These are phyloP conservation scores for Aramus guarauna DNA, from an alignment of 2,113 vertebrate species.

Conservation along the genomic window DNA sequence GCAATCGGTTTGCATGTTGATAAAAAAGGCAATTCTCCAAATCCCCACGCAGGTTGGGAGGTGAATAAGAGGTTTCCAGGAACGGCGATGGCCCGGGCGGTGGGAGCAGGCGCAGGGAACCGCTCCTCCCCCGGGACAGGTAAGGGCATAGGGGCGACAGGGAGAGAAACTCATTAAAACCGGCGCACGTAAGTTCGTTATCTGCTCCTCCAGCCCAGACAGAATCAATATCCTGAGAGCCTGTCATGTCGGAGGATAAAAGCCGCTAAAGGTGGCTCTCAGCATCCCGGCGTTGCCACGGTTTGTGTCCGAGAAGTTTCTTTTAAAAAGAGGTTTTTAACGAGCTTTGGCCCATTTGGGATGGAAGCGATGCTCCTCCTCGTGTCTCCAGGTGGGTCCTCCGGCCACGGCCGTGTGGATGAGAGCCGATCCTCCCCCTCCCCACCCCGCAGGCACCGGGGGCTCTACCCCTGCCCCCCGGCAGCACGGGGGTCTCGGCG, in stretches of 20 bases:
- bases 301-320: not conserved
- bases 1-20: rapidly evolving
- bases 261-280: not conserved
- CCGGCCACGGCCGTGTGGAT: rapidly evolving
- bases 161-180: not conserved
- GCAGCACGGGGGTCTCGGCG: rapidly evolving
- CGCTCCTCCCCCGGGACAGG: not conserved
- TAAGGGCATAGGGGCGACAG: not conserved
- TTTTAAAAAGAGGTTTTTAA: not conserved
- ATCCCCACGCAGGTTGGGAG: not conserved
- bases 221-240: not conserved
- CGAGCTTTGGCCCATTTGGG: not conserved
- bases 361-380: not conserved
- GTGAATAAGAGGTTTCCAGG: not conserved
- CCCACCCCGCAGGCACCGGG: rapidly evolving
- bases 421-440: not conserved
- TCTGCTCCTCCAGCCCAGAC: not conserved
- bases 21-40: not conserved
- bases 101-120: not conserved
- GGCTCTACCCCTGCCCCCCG: not conserved
- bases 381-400: no score
- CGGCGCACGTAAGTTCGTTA: not conserved
- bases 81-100: rapidly evolving
- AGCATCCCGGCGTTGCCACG: not conserved
- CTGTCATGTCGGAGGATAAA: not conserved